Evolutionary conservation across 2,888 invertebrate species (phyloP), one percentile per base, ranked within the genome.

Genomic region (Meta bourneti): DNA sequence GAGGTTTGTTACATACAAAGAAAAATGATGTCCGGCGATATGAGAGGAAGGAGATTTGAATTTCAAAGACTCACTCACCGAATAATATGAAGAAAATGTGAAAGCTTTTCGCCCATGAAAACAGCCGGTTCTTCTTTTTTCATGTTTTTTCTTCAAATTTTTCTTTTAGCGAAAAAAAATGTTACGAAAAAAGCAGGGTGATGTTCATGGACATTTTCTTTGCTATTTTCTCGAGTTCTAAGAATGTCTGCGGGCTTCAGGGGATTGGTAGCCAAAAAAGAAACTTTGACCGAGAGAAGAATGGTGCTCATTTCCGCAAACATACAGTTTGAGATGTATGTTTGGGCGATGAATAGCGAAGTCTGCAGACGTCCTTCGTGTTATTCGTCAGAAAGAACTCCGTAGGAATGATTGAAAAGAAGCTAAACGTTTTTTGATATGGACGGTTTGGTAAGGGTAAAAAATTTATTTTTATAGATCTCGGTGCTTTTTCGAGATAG

Each of bases 51-150:
- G 20, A 34, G 34, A 84, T 84, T 84, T 84, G 84, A 84, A 84
- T 84, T 75, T 84, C 84, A 75, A 84, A 84, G 75, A 34, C 48
- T 61, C 84, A 75, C 48, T 84, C 74, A 52, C 54, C 84, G n/a
- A 34, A 54, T 75, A 84, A 74, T 54, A 72, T 75, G 74, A 54
- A 54, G 61, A 54, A 72, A 84, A 84, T 84, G 84, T 72, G 61
- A 84, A 84, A 75, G 75, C 61, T 75, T 72, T 74, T 74, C 54
- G 16, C 4, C 49, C 48, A 49, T 82, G 70, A 52, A 71, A 82
- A 51, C 71, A 49, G 69, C 19, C 49, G 11, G 34, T 34, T 34
- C 34, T 20, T 13, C 77, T 77, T 0, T n/a, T 16, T 77, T 51
- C 51, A 13, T 51, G n/a, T 77, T 51, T 77, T 77, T 51, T 77